Evolutionary conservation across 2,888 invertebrate species (phyloP).

Genomic region (Mimumesa dahlbomi): DNA sequence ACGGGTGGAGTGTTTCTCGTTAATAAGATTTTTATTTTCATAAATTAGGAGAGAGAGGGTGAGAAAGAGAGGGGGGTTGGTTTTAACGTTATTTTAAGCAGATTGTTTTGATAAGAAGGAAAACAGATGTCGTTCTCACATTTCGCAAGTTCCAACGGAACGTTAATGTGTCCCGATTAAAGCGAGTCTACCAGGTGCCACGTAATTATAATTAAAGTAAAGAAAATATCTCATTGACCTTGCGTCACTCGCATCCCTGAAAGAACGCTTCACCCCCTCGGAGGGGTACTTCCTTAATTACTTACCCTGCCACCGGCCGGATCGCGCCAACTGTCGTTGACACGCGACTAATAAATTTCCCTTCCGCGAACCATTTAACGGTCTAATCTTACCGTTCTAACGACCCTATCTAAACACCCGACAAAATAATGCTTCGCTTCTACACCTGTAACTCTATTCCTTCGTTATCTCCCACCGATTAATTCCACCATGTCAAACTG

Average conservation of each 20-base stretch:
- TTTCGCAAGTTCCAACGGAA: too few relatives aligned
- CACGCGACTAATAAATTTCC: slow-evolving; percentile 69
- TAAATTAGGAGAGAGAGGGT: too few relatives aligned
- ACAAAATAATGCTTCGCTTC: slow-evolving; percentile 12
- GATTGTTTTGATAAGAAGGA: too few relatives aligned
- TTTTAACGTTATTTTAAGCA: too few relatives aligned
- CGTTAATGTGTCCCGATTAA: slow-evolving; percentile 33
- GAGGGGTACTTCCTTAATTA: slow-evolving; percentile 64
- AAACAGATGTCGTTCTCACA: too few relatives aligned
- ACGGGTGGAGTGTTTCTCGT: too few relatives aligned
- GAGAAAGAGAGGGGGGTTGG: too few relatives aligned
- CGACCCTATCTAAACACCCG: slow-evolving; percentile 10
- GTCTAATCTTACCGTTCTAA: slow-evolving; percentile 23
- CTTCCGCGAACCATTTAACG: slow-evolving; percentile 38
- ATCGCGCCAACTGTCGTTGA: slow-evolving; percentile 62
- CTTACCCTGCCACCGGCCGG: slow-evolving; percentile 56
- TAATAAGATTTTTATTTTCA: too few relatives aligned
- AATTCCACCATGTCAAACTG: too few relatives aligned
- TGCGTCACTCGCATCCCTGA: slow-evolving; percentile 56
- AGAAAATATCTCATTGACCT: slow-evolving; percentile 54
- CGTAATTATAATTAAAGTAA: slow-evolving; percentile 53
- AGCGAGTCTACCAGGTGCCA: slow-evolving; percentile 30
- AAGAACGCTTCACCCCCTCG: slow-evolving; percentile 45
- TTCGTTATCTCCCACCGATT: too few relatives aligned
- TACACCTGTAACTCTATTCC: too few relatives aligned